Base-by-base conservation (phyloP, 2,888 invertebrate species). In the Drosophila nr. perissopoda region DNA sequence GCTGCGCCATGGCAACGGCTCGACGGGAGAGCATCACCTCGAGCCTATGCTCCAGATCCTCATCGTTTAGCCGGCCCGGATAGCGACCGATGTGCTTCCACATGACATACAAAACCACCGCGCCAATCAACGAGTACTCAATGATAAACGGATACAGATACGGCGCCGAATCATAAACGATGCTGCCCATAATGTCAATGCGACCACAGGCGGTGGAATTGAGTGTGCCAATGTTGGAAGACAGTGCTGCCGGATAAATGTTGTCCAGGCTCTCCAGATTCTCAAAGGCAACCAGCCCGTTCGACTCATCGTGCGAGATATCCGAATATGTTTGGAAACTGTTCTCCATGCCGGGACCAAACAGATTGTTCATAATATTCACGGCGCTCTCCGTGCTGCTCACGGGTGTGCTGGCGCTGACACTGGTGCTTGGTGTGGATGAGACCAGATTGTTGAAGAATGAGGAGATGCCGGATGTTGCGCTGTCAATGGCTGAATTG, bases 101-200 rank as follows among this genome's bases (percentile, higher is more conserved):
- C 97, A 98, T 98, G 61, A 98, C 97, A 92, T 98, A 98, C 89
- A 98, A 96, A 48, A 99, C 98, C 60, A 98, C 98, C 58, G 98
- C 98, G 27, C 98, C 98, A 90, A 99, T 98, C 78, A 99, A 94
- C 75, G 98, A 98, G 94, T 99, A 99, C 92, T 99, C 98, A 90
- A 99, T 97, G 90, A 98, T 98, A 93, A 98, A 98, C 1, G 99
- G 99, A 94, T 97, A 99, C 59, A 99, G 94, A 93, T 98, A 99
- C 1, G 99, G 99, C 13, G 98, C 97, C 0, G 98, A 97, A 91
- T 98, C 98, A 89, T 97, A 96, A 11, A 98, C 98, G 86, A 98
- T 98, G 56, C 96, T 97, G 52, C 98, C 98, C 98, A 98, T 98
- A 89, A 97, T 98, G 91, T 97, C 97, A 72, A 96, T 95, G 42